phyloP scores from a whole-genome alignment of 2,113 vertebrate genomes.

The Zeus faber region DNA sequence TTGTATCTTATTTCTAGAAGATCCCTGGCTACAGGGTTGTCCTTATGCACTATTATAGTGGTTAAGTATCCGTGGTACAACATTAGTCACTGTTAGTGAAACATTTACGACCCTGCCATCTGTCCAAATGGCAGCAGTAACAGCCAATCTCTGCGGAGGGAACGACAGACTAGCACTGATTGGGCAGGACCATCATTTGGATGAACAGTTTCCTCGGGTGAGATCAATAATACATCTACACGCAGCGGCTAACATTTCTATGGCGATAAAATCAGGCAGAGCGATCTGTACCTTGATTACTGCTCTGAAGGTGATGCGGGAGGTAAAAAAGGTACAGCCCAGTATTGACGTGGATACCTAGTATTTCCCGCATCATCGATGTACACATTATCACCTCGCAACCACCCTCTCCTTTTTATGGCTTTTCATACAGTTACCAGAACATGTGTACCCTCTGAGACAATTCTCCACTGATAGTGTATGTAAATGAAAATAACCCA shows the following conservation, averaged over 20 bases:
- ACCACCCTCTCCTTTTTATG: too few relatives aligned
- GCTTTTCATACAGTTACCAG: too few relatives aligned
- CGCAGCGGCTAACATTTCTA: slow-evolving; percentile 2
- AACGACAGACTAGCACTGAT: slow-evolving; percentile 1
- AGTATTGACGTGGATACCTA: too few relatives aligned
- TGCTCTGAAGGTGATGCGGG: background rate
- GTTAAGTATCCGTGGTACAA: background rate
- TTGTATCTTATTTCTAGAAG: too few relatives aligned
- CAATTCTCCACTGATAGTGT: too few relatives aligned
- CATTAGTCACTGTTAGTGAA: slow-evolving; percentile 23
- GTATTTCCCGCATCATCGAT: too few relatives aligned
- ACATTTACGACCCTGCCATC: slow-evolving; percentile 10
- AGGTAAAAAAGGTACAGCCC: too few relatives aligned
- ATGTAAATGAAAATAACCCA: too few relatives aligned
- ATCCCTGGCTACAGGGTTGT: background rate
- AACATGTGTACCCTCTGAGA: too few relatives aligned
- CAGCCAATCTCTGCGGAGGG: background rate
- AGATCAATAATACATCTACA: background rate
- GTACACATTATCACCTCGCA: too few relatives aligned
- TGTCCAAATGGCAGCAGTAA: slow-evolving; percentile 18
- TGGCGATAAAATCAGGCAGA: background rate
- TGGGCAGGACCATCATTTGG: slow-evolving; percentile 3
- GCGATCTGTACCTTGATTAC: background rate
- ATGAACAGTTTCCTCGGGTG: background rate
- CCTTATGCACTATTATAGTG: slow-evolving; percentile 1